Evolutionary conservation across 2,113 vertebrate genomes (phyloP), one percentile per base, ranked within the genome.

Genomic region (Muscicapa adusta): DNA sequence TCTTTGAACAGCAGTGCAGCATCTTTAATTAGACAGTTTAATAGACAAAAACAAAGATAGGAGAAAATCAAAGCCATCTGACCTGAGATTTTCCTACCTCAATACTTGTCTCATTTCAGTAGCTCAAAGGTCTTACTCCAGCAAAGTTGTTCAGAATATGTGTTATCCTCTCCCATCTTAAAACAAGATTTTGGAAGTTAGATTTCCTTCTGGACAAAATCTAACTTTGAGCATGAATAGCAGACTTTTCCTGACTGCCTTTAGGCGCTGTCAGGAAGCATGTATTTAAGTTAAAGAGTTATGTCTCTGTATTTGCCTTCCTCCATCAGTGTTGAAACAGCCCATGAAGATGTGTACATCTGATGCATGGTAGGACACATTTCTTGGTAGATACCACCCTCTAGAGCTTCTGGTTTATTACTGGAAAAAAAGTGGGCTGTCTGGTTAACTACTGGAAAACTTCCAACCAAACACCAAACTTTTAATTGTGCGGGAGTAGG

Each of bases 401-500:
- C 70, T 75, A 66, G 18, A 87, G 53, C 10, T 84, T 89, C 43
- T 4, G 6, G 19, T 47, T 61, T 66, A 68, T 26, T 74, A 51
- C 14, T 31, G 13, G 22, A 74, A 72, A 77, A 61, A 51, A 45
- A 12, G 4, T 43, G 31, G 8, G 13, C 12, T 71, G 36, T 89
- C 38, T 4, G 5, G 17, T 47, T 61, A 76, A 65, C 26, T 74
- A 51, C 14, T 31, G 13, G 22, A 74, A 75, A 77, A 61, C 45
- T 14, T 4, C 4, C 28, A 60, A 51, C 19, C 20, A 38, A 53
- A 34, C 2, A 11, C 6, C 23, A 61, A 29, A 40, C 6, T 20
- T 5, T 5, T 1, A 1, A 45, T 16, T 84, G 33, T 42, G 19
- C 53, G 18, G 40, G 79, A 82, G 48, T 18, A 23, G 0, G 1